Evolutionary conservation across 2,797 vertebrate genomes (phyloP).

Genomic region (Smutsia temminckii): DNA sequence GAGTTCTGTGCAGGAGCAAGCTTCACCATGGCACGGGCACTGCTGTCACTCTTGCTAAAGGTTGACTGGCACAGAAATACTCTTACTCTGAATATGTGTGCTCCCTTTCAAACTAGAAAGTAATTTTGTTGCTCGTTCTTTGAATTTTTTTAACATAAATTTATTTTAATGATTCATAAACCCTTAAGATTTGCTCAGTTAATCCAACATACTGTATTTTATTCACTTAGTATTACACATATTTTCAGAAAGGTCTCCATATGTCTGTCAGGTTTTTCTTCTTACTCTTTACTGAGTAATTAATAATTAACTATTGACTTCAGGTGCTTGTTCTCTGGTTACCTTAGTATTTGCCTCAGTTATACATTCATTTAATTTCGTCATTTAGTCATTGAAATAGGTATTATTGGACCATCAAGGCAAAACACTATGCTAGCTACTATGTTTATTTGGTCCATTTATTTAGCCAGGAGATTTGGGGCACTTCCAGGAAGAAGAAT

Average conservation of each 20-base stretch:
- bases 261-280: not conserved
- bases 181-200: constrained; percentile 8
- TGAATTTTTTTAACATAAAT: not conserved
- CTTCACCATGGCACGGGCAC: not conserved
- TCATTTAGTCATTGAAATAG: not conserved
- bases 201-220: not conserved
- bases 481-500: not conserved
- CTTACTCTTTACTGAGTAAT: not conserved
- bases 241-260: not conserved
- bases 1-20: not conserved
- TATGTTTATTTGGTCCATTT: not conserved
- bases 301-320: not conserved
- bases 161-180: not conserved
- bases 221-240: not conserved
- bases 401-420: not conserved
- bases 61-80: not conserved
- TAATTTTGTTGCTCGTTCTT: not conserved
- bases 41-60: not conserved
- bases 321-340: not conserved
- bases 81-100: not conserved
- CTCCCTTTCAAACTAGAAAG: not conserved
- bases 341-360: not conserved
- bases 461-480: not conserved
- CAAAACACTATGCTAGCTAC: not conserved
- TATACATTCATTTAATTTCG: not conserved